phyloP scores from a whole-genome alignment of 2,888 invertebrate genomes.

The Drosophila fulvimacula region DNA sequence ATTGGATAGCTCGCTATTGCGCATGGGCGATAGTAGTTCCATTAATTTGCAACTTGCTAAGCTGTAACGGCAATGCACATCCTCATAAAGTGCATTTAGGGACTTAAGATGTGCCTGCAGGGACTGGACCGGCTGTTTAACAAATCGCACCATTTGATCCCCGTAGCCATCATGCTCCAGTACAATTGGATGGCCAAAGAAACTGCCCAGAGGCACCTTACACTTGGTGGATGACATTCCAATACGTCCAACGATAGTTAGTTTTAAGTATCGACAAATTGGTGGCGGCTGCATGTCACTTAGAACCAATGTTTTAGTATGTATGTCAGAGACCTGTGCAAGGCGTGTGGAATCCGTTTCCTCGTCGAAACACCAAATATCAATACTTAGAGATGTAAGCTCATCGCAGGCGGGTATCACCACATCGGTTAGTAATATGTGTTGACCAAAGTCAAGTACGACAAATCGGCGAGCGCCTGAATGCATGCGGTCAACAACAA shows the following conservation, averaged over 20 bases:
- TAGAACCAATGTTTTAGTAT: conserved; percentile 92
- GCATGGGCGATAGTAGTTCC: conserved; percentile 90
- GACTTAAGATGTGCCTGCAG: conserved; percentile 87
- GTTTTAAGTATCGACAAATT: conserved; percentile 95
- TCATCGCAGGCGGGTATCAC: conserved; percentile 92
- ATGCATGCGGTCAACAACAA: conserved; percentile 97
- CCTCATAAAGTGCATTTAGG: conserved; percentile 90
- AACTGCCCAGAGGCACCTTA: conserved; percentile 96
- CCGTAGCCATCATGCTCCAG: conserved; percentile 87
- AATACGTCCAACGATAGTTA: conserved; percentile 95
- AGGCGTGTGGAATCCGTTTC: conserved; percentile 94
- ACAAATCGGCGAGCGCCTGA: conserved; percentile 96
- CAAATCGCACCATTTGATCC: conserved; percentile 80
- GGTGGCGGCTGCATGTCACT: conserved; percentile 96
- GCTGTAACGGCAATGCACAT: conserved; percentile 92
- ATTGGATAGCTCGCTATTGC: conserved; percentile 92
- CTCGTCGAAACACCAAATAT: conserved; percentile 95
- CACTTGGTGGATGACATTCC: conserved; percentile 96
- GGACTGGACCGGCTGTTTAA: conserved; percentile 77
- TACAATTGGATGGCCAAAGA: conserved; percentile 95
- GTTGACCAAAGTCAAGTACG: conserved; percentile 95
- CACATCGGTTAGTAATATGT: conserved; percentile 93
- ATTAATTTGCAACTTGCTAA: conserved; percentile 94
- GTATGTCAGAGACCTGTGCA: conserved; percentile 94
- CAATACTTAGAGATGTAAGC: conserved; percentile 93